Conservation (phyloP, 2,888 invertebrate genomes). For the Mesorhabditis spiculigera region DNA sequence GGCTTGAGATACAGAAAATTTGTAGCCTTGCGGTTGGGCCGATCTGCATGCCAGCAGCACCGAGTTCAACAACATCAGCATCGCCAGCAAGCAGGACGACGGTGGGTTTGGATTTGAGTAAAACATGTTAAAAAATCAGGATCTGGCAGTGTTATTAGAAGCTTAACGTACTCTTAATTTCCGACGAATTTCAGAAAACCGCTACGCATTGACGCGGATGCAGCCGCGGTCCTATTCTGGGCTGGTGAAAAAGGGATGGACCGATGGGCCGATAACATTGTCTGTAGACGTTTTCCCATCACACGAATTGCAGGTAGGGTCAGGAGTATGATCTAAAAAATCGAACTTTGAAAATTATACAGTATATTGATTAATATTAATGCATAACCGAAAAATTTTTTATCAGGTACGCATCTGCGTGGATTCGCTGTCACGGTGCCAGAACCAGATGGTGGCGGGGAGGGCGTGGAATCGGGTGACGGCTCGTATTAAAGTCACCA, state of each 20-base stretch:
- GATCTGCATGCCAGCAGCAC: slow-evolving; percentile 30
- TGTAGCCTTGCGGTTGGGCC: slow-evolving; percentile 25
- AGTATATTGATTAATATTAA: too few species aligned
- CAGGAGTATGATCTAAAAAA: too few species aligned
- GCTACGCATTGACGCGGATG: slow-evolving; percentile 39
- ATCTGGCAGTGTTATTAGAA: too few species aligned
- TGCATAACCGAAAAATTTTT: too few species aligned
- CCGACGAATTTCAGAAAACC: slow-evolving; percentile 26
- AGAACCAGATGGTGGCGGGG: slow-evolving; percentile 29
- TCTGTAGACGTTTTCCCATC: slow-evolving; percentile 43
- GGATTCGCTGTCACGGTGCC: slow-evolving; percentile 29
- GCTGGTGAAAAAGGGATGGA: slow-evolving; percentile 19
- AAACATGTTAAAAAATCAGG: too few species aligned
- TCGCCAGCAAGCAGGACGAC: slow-evolving; percentile 38
- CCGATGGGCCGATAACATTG: slow-evolving; percentile 29
- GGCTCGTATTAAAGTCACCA: slow-evolving; percentile 35
- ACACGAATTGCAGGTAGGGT: slow-evolving; percentile 28
- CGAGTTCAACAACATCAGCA: slow-evolving; percentile 42
- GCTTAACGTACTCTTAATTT: too few species aligned
- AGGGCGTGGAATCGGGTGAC: slow-evolving; percentile 42
- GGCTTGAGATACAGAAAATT: background rate
- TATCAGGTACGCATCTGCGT: slow-evolving; percentile 35
- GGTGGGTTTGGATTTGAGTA: slow-evolving; percentile 14
- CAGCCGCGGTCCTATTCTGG: slow-evolving; percentile 34
- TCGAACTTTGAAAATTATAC: too few species aligned